Evolutionary conservation across 2,888 invertebrate genomes (phyloP), one percentile per base, ranked within the genome.

Genomic region (Nemotelus pantherinus): DNA sequence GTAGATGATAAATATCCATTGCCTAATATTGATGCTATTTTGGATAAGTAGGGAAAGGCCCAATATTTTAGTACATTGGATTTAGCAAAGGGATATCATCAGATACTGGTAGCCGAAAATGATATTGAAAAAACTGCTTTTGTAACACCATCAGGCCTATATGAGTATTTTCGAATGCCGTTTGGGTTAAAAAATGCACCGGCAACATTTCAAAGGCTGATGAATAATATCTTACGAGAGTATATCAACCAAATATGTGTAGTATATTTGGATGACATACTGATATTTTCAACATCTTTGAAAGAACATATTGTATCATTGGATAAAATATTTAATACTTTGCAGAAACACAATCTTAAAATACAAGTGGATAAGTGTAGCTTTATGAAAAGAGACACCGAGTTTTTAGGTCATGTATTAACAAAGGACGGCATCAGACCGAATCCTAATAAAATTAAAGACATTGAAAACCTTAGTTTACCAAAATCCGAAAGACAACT

Each of bases 61-160:
- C 77, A 80, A 47, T 80, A 80, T 65, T 80, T 80, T 10, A 77
- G 77, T 5, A 77, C 80, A 0, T 9, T 79, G 43, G 80, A 80
- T 25, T 45, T 80, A 10, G 77, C 79, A 39, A 80, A 79, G 76
- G 78, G 78, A 9, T 77, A 77, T 44, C 74, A 79, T 58, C 77
- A 77, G 60, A 77, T 79, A 45, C 48, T 79, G 25, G 47, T 79
- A n/a, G 65, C 58, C 39, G 76, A 78, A 74, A 45, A 79, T 41
- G 78, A 80, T 72, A 79, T 79, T 47, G 78, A 80, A 45, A 78
- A 80, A 76, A 79, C 77, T 3, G 78, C 79, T 3, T 79, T 79
- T 71, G 72, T 79, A 43, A 77, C 78, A 7, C 80, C 77, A 60
- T 7, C 48, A 1, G 76, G 79, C 39, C 41, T 72, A 45, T 79